A percentile compares a stretch with the other conserved stretches of the same genome.
These are phyloP conservation scores for Sebastolobus altivelis DNA, from an alignment of 2,797 vertebrate genomes.

Conservation along the genomic window DNA sequence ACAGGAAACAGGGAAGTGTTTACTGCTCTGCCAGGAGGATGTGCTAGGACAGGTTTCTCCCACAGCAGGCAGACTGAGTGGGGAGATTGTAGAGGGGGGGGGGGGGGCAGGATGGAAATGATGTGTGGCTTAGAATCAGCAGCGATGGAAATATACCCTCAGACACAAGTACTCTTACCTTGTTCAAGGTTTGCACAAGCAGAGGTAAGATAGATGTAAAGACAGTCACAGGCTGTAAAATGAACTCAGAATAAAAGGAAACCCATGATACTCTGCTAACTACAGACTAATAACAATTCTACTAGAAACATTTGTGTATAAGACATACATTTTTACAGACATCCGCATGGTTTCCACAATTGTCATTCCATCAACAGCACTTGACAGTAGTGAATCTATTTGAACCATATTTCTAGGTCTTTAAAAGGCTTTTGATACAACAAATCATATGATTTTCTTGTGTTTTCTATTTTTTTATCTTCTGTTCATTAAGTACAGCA, in stretches of 20 bases:
- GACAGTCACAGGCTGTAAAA: neutral
- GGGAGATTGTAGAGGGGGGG: conserved; percentile 40
- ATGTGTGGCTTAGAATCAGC: conserved; percentile 30
- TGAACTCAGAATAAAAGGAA: neutral
- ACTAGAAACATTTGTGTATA: neutral
- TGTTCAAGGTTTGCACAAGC: neutral
- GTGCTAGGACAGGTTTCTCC: conserved; percentile 55
- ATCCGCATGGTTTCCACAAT: neutral
- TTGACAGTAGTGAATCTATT: neutral
- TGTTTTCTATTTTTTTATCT: neutral
- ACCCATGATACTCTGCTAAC: neutral
- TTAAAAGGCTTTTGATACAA: neutral
- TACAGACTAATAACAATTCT: neutral
- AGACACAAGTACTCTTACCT: conserved; percentile 7
- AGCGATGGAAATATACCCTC: conserved; percentile 28
- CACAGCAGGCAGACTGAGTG: conserved; percentile 39
- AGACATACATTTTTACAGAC: neutral
- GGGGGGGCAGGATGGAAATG: conserved; percentile 21
- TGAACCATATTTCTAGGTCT: neutral
- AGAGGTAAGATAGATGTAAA: neutral
- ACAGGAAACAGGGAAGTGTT: conserved; percentile 48
- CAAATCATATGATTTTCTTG: neutral
- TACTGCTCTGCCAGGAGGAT: conserved; percentile 49
- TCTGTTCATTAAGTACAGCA: neutral
- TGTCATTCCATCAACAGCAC: neutral